These are phyloP conservation scores for Rousettus leschenaultii DNA, from an alignment of 2,113 vertebrate species.

Conservation along the genomic window DNA sequence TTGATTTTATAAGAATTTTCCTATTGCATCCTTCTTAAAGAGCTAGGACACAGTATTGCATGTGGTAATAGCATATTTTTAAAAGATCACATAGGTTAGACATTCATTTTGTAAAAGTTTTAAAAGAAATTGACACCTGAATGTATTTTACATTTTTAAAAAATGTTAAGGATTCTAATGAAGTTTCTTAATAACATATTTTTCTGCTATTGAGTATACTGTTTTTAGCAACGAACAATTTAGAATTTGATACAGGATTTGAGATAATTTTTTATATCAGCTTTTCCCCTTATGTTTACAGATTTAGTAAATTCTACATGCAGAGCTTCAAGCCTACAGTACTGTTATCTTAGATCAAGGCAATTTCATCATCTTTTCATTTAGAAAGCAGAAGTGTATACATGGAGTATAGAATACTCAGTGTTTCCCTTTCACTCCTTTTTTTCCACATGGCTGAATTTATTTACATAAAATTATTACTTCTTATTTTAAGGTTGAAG, in stretches of 20 bases:
- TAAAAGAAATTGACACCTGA: not conserved
- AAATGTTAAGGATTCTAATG: not conserved
- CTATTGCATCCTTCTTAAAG: not conserved
- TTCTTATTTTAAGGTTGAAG: not conserved
- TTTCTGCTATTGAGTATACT: not conserved
- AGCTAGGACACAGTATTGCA: not conserved
- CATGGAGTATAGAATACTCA: not conserved
- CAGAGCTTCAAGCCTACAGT: not conserved
- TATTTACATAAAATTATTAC: slow-evolving; percentile 11
- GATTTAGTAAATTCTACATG: not conserved
- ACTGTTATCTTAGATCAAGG: not conserved
- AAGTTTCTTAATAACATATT: not conserved
- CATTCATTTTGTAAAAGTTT: not conserved
- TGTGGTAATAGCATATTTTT: not conserved
- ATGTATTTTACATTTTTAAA: not conserved
- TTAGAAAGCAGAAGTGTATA: not conserved
- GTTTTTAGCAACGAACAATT: not conserved
- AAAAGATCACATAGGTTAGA: not conserved
- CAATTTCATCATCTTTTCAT: not conserved
- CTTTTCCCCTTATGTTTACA: not conserved
- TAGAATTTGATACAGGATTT: not conserved
- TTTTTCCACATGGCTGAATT: not conserved
- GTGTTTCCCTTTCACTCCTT: not conserved
- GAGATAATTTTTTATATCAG: not conserved
- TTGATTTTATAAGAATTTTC: not conserved